Conservation (phyloP, 2,888 invertebrate genomes). For the Agriopis marginaria region DNA sequence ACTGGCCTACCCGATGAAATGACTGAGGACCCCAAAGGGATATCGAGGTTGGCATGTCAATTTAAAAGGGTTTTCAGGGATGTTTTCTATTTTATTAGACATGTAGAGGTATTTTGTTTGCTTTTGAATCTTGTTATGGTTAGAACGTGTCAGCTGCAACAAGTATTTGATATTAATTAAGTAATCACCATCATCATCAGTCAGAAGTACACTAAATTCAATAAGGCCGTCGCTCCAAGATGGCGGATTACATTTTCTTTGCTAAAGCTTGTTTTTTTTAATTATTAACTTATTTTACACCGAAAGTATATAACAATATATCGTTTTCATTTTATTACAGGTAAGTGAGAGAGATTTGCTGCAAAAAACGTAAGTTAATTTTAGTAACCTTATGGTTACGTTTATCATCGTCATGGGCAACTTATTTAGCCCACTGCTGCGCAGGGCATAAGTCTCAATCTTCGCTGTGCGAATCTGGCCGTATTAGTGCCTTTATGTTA, state of each 20-base stretch:
- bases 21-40: conserved; percentile 34
- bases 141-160: not conserved
- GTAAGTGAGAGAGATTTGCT: conserved; percentile 54
- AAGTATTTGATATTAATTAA: not conserved
- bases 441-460: too few relatives aligned
- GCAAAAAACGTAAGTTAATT: conserved; percentile 36
- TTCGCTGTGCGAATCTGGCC: too few relatives aligned
- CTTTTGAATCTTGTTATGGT: conserved; percentile 1
- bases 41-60: conserved; percentile 32
- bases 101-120: conserved; percentile 17
- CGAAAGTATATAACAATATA: too few relatives aligned
- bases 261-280: too few relatives aligned
- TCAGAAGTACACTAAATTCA: too few relatives aligned
- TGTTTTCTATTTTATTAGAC: conserved; percentile 26
- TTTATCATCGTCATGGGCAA: not conserved
- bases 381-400: not conserved
- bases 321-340: conserved; percentile 56
- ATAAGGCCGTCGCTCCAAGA: too few relatives aligned
- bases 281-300: too few relatives aligned
- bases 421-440: too few relatives aligned
- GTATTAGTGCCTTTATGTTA: not conserved
- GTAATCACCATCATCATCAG: too few relatives aligned
- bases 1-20: conserved; percentile 29
- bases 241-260: too few relatives aligned
- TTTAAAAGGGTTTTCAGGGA: conserved; percentile 32